These are phyloP conservation scores for Lepidurus arcticus DNA, from an alignment of 1,140 invertebrate species.

Conservation along the genomic window DNA sequence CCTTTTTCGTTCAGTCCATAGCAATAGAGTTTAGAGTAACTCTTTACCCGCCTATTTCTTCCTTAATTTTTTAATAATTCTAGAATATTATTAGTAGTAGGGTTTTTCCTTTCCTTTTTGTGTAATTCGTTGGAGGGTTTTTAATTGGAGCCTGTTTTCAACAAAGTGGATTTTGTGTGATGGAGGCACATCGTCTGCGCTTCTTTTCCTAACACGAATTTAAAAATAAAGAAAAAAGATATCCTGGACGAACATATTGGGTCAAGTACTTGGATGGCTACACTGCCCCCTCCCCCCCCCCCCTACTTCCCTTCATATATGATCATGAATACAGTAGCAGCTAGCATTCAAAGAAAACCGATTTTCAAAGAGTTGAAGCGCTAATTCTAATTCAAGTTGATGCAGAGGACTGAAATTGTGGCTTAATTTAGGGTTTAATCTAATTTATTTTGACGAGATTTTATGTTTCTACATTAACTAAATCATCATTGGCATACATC, in stretches of 20 bases:
- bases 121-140: background rate
- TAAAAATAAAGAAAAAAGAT: background rate
- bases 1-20: constrained; percentile 6
- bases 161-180: constrained; percentile 6
- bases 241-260: constrained; percentile 2
- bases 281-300: background rate
- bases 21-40: constrained; percentile 22
- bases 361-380: background rate
- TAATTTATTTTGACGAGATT: no score
- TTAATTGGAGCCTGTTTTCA: background rate
- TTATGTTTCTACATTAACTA: no score
- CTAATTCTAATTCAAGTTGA: background rate
- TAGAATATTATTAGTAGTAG: background rate
- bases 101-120: background rate
- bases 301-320: constrained; percentile 8
- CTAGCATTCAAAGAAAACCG: background rate
- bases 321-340: constrained; percentile 19
- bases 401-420: background rate
- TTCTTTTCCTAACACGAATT: background rate
- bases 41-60: constrained; percentile 9
- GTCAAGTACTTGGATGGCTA: constrained; percentile 13
- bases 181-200: background rate
- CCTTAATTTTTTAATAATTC: background rate
- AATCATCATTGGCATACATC: no score
- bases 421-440: no score